These are phyloP conservation scores for Diplazon laetatorius DNA, from an alignment of 2,888 invertebrate species.

Conservation along the genomic window DNA sequence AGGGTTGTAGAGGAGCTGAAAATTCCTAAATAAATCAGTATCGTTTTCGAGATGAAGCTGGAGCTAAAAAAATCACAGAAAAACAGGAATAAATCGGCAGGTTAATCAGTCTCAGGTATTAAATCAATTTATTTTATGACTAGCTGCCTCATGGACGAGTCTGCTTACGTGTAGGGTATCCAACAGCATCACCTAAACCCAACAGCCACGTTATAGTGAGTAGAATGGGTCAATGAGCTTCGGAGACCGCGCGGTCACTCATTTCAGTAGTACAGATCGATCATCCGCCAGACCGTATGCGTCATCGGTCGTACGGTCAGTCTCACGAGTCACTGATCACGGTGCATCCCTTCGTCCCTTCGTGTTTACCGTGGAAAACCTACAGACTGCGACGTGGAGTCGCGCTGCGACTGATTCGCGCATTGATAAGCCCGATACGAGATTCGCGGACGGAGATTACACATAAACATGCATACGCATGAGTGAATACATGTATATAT, in stretches of 20 bases:
- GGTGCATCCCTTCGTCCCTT: conserved; percentile 16
- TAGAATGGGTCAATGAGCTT: conserved; percentile 22
- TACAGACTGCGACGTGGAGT: conserved; percentile 12
- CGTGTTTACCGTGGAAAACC: conserved; percentile 4
- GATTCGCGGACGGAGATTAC: not conserved
- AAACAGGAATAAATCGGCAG: no score
- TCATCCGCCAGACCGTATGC: conserved; percentile 1
- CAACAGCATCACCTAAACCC: not conserved
- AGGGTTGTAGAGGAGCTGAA: no score
- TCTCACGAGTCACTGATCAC: conserved; percentile 1
- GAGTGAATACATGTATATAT: not conserved
- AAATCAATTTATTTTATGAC: no score
- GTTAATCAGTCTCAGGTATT: no score
- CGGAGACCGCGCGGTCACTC: not conserved
- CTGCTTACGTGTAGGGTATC: no score
- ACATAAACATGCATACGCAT: not conserved
- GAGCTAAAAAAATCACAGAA: no score
- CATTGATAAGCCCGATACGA: conserved; percentile 14
- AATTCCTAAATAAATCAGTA: no score
- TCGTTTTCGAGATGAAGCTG: no score
- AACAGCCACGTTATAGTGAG: not conserved
- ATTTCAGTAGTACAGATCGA: not conserved
- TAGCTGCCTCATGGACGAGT: no score
- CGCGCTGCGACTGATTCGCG: conserved; percentile 15
- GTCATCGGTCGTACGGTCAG: conserved; percentile 26